Evolutionary conservation across 2,888 invertebrate genomes (phyloP).

Genomic region (Pollenia amentaria): DNA sequence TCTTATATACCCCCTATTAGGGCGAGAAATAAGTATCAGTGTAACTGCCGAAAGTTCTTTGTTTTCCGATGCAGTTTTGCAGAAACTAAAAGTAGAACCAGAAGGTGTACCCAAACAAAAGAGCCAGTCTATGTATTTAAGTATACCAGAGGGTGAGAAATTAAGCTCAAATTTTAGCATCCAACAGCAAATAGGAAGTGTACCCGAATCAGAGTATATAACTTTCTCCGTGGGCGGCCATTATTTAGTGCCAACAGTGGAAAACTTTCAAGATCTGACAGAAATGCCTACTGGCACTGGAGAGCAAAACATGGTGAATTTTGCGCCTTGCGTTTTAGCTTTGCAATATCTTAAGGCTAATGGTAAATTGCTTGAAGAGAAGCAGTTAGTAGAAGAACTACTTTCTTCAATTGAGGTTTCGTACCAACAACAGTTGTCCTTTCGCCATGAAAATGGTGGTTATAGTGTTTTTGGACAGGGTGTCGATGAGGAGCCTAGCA

Average conservation of each 20-base stretch:
- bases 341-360: slow-evolving; percentile 91
- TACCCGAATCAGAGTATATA: slow-evolving; percentile 86
- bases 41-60: slow-evolving; percentile 86
- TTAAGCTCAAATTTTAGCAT: neutral
- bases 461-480: slow-evolving; percentile 90
- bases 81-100: slow-evolving; percentile 88
- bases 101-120: slow-evolving; percentile 88
- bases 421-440: slow-evolving; percentile 90
- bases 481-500: slow-evolving; percentile 87
- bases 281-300: slow-evolving; percentile 95
- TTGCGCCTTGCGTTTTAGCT: slow-evolving; percentile 95
- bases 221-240: slow-evolving; percentile 86
- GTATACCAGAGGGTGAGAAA: slow-evolving; percentile 37
- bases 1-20: slow-evolving; percentile 88
- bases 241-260: slow-evolving; percentile 85
- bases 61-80: slow-evolving; percentile 86
- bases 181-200: slow-evolving; percentile 88
- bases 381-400: slow-evolving; percentile 83
- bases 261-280: slow-evolving; percentile 90
- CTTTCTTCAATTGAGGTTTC: slow-evolving; percentile 85
- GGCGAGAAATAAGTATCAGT: slow-evolving; percentile 89
- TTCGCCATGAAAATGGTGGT: slow-evolving; percentile 89
- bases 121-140: slow-evolving; percentile 34
- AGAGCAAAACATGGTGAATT: slow-evolving; percentile 95
- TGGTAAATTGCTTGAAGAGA: slow-evolving; percentile 21